Conservation (phyloP, 2,888 invertebrate species). For the Euproctis similis region DNA sequence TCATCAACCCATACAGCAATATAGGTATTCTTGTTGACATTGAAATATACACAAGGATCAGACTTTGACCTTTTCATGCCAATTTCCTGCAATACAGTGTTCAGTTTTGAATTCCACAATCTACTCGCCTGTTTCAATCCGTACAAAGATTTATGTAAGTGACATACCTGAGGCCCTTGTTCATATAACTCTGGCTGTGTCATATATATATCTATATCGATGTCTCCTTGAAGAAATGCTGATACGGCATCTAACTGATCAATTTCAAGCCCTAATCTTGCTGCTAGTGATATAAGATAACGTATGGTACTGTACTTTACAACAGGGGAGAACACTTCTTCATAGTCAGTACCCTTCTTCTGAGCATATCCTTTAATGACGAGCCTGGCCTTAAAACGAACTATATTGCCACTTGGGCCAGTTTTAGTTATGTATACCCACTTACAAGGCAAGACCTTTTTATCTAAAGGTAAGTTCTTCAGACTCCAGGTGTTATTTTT, state of each 20-base stretch:
- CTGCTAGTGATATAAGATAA: constrained; percentile 6
- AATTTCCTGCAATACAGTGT: constrained; percentile 13
- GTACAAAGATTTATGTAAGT: not conserved
- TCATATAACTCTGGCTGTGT: constrained; percentile 4
- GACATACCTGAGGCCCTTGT: constrained; percentile 1
- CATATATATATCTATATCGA: constrained; percentile 11
- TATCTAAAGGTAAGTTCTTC: not conserved
- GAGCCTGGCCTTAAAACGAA: constrained; percentile 1
- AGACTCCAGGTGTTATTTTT: constrained; percentile 1
- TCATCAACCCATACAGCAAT: constrained; percentile 24
- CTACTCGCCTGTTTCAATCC: constrained; percentile 8
- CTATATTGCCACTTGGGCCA: not conserved
- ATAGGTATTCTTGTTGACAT: constrained; percentile 14
- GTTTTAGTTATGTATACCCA: not conserved
- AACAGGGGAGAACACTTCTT: constrained; percentile 2
- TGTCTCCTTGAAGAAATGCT: constrained; percentile 9
- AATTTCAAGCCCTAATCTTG: constrained; percentile 5
- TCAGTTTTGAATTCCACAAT: constrained; percentile 19
- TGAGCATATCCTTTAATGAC: constrained; percentile 1
- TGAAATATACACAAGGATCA: constrained; percentile 24
- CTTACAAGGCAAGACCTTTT: not conserved
- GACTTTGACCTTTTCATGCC: constrained; percentile 15
- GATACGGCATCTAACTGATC: constrained; percentile 8
- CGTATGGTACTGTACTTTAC: constrained; percentile 4
- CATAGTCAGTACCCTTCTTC: constrained; percentile 2